Conservation (phyloP, 2,888 invertebrate genomes). For the Phaedon cochleariae region DNA sequence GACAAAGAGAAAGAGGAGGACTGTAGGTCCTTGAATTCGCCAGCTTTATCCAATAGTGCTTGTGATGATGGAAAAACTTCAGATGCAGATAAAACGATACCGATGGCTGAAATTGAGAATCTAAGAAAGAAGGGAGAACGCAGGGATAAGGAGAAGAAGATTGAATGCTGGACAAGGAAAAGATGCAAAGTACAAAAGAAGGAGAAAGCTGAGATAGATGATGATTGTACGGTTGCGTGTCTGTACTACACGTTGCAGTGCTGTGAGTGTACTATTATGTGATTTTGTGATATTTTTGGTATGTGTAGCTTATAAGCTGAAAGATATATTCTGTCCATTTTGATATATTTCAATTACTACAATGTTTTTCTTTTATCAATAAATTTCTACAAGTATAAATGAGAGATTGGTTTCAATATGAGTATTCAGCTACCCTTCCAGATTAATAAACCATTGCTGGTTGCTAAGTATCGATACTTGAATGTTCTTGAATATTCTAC, state of each 20-base stretch:
- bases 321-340: neutral
- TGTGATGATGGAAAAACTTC: constrained; percentile 23
- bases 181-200: constrained; percentile 34
- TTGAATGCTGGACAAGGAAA: constrained; percentile 27
- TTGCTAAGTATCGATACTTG: no score
- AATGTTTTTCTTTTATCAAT: neutral
- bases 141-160: constrained; percentile 40
- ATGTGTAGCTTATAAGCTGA: neutral
- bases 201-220: constrained; percentile 58
- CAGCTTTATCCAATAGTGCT: constrained; percentile 37
- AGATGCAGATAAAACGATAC: constrained; percentile 40
- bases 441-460: no score
- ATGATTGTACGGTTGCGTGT: constrained; percentile 69
- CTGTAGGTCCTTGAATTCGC: constrained; percentile 38
- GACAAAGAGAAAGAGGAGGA: constrained; percentile 46
- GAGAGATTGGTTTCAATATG: neutral
- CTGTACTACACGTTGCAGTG: constrained; percentile 71
- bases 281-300: constrained; percentile 31
- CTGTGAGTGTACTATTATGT: constrained; percentile 68
- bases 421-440: no score
- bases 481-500: no score
- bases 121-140: constrained; percentile 28
- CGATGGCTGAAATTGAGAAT: constrained; percentile 30
- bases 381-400: neutral
- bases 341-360: neutral